These are phyloP conservation scores for Gobiocypris rarus DNA, from an alignment of 2,113 vertebrate genomes.

Conservation along the genomic window DNA sequence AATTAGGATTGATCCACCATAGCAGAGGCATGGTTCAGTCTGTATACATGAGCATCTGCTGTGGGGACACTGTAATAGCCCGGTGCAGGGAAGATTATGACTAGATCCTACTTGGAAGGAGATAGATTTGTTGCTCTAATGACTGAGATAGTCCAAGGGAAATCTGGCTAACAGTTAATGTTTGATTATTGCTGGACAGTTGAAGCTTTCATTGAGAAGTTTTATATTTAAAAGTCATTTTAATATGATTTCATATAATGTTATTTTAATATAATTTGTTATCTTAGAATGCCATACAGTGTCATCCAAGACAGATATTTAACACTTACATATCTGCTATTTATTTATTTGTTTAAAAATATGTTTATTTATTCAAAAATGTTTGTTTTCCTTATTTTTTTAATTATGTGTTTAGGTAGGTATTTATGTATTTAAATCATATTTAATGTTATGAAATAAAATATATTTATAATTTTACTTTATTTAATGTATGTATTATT, in stretches of 20 bases:
- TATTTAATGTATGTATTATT: too few species aligned
- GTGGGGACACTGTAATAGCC: neutral
- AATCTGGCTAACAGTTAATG: neutral
- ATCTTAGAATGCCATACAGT: neutral
- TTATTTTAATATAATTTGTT: neutral
- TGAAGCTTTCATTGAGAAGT: neutral
- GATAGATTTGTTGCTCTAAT: conserved; percentile 11
- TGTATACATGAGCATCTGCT: conserved; percentile 36
- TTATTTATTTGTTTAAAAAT: neutral
- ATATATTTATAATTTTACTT: too few species aligned
- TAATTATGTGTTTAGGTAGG: neutral
- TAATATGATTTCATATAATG: neutral
- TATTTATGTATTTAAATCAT: neutral
- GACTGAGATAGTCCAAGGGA: neutral
- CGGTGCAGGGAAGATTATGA: neutral
- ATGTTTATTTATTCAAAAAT: neutral
- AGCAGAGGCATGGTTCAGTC: conserved; percentile 27
- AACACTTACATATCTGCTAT: neutral
- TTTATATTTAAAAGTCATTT: neutral
- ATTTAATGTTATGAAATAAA: too few species aligned
- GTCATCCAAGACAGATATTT: neutral
- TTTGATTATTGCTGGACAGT: neutral
- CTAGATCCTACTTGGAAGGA: neutral
- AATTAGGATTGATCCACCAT: conserved; percentile 40
- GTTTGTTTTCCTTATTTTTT: neutral